A percentile compares a stretch with the other conserved stretches of the same genome.
Evolutionary conservation across 2,888 invertebrate species (phyloP).

Genomic region (Julus scandinavius): DNA sequence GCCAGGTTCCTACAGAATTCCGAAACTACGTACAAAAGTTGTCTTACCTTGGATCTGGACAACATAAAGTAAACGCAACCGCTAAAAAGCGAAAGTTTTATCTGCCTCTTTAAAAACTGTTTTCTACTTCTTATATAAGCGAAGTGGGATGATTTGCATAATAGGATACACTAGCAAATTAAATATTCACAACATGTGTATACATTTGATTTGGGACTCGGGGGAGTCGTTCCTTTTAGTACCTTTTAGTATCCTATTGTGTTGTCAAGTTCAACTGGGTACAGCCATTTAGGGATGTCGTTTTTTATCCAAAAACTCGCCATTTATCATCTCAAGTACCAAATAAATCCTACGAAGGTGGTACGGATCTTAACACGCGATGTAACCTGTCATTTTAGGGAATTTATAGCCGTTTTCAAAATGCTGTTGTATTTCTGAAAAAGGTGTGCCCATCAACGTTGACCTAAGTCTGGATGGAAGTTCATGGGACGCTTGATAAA

Average conservation of each 20-base stretch:
- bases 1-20: neutral
- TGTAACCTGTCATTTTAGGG: neutral
- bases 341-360: constrained; percentile 19
- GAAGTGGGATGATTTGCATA: neutral
- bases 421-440: neutral
- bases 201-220: neutral
- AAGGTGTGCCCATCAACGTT: neutral
- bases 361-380: neutral
- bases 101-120: neutral
- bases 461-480: neutral
- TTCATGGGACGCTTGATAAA: neutral
- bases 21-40: neutral
- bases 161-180: neutral
- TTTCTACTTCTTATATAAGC: neutral
- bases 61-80: neutral
- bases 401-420: neutral
- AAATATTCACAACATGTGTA: neutral
- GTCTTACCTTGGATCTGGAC: neutral
- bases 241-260: no score
- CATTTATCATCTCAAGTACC: neutral
- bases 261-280: neutral
- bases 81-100: neutral
- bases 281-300: neutral
- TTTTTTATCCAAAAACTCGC: neutral
- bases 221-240: neutral